Evolutionary conservation across 1,140 invertebrate genomes (phyloP).

Genomic region (Penaeus indicus): DNA sequence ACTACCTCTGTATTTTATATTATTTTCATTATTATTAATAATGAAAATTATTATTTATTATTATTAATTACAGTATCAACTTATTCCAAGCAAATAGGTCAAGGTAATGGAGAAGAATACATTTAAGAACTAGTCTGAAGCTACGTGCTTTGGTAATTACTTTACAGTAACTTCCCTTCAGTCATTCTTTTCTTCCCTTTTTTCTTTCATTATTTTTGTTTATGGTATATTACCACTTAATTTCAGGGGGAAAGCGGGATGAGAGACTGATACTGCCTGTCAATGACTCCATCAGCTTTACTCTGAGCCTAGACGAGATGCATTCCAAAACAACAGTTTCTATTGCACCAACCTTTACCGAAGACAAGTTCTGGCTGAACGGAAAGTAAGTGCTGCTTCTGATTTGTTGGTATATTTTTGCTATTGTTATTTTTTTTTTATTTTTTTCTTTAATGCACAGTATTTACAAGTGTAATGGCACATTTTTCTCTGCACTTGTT

Average conservation of each 20-base stretch:
- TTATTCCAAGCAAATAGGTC: no score
- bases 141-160: no score
- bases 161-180: background rate
- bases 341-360: conserved; percentile 78
- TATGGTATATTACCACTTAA: background rate
- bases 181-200: background rate
- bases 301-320: conserved; percentile 76
- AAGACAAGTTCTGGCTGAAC: conserved; percentile 92
- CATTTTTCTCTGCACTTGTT: no score
- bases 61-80: no score
- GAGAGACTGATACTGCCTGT: conserved; percentile 94
- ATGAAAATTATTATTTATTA: no score
- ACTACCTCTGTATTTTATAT: no score
- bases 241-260: conserved; percentile 93
- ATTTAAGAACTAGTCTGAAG: no score
- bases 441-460: no score
- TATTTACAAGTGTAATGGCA: no score
- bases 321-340: conserved; percentile 90
- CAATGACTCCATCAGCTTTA: conserved; percentile 96
- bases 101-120: no score
- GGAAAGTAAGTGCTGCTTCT: conserved; percentile 74
- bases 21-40: no score
- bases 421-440: background rate
- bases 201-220: background rate
- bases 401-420: background rate